These are phyloP conservation scores for Siniperca obscura DNA, from an alignment of 2,797 vertebrate species.

Conservation along the genomic window DNA sequence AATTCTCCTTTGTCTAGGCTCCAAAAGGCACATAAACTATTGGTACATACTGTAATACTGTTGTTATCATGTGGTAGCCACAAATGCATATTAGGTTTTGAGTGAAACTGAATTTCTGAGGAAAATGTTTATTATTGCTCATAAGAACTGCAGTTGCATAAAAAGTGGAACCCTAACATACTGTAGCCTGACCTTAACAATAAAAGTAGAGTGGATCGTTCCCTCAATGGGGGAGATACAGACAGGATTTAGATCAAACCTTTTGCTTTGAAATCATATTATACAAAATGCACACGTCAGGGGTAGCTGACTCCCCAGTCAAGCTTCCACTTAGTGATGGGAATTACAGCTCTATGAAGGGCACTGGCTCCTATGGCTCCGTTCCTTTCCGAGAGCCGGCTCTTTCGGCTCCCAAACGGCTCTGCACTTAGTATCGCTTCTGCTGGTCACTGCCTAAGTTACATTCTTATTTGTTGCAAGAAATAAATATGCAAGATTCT, in stretches of 20 bases:
- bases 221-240: neutral
- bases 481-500: too few relatives aligned
- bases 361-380: too few relatives aligned
- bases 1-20: neutral
- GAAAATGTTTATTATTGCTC: neutral
- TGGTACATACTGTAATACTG: neutral
- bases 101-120: neutral
- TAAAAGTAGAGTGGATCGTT: neutral
- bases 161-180: neutral
- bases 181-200: neutral
- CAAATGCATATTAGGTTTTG: neutral
- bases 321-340: too few relatives aligned
- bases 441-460: too few relatives aligned
- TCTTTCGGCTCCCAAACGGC: too few relatives aligned
- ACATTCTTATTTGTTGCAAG: too few relatives aligned
- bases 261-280: neutral
- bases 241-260: neutral
- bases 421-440: too few relatives aligned
- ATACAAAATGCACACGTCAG: neutral
- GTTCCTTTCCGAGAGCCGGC: too few relatives aligned
- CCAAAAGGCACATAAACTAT: neutral
- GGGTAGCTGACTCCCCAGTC: too few relatives aligned
- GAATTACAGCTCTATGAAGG: too few relatives aligned
- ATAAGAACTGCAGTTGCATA: neutral
- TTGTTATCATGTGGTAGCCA: neutral